Base-by-base conservation (phyloP, 2,113 vertebrate genomes). In the Elanoides forficatus region DNA sequence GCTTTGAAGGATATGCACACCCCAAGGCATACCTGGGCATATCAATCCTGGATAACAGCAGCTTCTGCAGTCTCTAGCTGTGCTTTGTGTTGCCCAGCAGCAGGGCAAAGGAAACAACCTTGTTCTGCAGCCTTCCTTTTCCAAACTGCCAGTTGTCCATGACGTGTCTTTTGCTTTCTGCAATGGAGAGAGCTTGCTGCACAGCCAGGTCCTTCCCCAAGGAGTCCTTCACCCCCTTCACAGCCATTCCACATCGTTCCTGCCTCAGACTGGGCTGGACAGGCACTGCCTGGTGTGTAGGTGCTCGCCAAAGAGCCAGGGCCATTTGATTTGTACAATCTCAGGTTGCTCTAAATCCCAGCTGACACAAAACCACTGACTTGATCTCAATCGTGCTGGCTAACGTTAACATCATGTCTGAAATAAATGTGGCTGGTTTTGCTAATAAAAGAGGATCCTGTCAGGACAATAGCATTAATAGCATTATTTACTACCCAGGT, bases 371-470 rank as follows among this genome's bases (percentile, higher is more conserved):
- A 92, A 52, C 43, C 65, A 60, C 52, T 72, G 32, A 47, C 58
- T 91, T 76, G 78, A 68, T 95, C 47, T 70, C 58, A 85, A 0
- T 83, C 42, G 27, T 38, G 26, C 66, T 62, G 66, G 84, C 36
- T 89, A 73, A 91, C 80, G 81, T 92, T 89, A 91, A 89, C 94
- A 90, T 63, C 19, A 9, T 89, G 91, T 96, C 81, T 93, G 66
- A 81, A 95, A 91, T 70, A 91, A 82, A 70, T 85, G 89, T 76
- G 58, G 38, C 91, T 94, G 81, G 40, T 65, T 91, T 95, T 89
- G 83, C 60, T 91, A 93, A 95, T 91, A 93, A 88, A 95, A 96
- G 78, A 85, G 53, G 70, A 87, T 96, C 26, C 62, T 62, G 48
- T 79, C 62, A 79, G 81, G 66, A 87, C 66, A 73, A 62, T 27